Conservation (phyloP, 1,140 invertebrate species). For the Halesus radiatus region DNA sequence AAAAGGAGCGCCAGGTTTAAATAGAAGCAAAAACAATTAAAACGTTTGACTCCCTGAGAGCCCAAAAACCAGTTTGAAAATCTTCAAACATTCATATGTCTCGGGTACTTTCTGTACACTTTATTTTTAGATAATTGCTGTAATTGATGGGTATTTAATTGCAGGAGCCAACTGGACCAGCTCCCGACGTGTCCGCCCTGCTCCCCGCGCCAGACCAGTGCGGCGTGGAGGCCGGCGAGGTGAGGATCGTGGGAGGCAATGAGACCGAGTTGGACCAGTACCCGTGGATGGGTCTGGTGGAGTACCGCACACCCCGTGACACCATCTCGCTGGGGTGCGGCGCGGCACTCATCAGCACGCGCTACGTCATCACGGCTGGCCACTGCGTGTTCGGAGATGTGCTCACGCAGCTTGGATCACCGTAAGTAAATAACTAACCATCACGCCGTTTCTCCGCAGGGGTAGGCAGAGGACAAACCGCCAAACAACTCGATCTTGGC, state of each 20-base stretch:
- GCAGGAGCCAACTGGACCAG: neutral
- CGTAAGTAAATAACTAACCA: slow-evolving; percentile 53
- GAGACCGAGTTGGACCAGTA: slow-evolving; percentile 71
- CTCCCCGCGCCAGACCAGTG: slow-evolving; percentile 58
- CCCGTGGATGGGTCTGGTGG: slow-evolving; percentile 75
- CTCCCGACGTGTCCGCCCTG: slow-evolving; percentile 19
- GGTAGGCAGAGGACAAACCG: no score
- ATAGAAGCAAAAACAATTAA: no score
- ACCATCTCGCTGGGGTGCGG: slow-evolving; percentile 58
- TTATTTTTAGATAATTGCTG: no score
- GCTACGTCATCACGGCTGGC: slow-evolving; percentile 64
- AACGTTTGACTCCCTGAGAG: no score
- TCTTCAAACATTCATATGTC: no score
- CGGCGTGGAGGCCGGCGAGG: slow-evolving; percentile 59
- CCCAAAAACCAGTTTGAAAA: no score
- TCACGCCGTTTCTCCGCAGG: no score
- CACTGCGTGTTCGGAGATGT: slow-evolving; percentile 61
- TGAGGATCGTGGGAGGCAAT: slow-evolving; percentile 73
- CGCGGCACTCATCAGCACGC: slow-evolving; percentile 61
- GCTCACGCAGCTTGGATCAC: slow-evolving; percentile 51
- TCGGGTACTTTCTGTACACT: no score
- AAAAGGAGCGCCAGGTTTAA: no score
- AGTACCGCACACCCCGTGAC: slow-evolving; percentile 62
- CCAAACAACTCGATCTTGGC: no score
- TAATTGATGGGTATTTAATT: neutral